These are phyloP conservation scores for Zingel zingel DNA, from an alignment of 2,113 vertebrate species.

Conservation along the genomic window DNA sequence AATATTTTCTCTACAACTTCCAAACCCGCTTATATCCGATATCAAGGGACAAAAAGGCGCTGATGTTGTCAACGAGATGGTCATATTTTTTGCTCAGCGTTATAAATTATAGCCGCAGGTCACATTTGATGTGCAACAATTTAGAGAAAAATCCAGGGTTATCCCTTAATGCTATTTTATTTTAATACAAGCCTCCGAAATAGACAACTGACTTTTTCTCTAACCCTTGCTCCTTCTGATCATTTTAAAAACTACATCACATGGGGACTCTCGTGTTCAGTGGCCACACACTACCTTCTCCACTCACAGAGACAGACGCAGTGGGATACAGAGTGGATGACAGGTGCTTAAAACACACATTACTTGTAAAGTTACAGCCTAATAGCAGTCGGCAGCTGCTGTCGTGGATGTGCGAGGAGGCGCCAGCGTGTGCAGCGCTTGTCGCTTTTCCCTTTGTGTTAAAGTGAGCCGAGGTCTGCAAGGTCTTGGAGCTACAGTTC, in stretches of 20 bases:
- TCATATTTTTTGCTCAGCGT: background rate
- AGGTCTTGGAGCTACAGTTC: conserved; percentile 97
- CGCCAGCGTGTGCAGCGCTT: conserved; percentile 61
- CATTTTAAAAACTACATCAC: conserved; percentile 12
- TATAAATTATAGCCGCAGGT: conserved; percentile 19
- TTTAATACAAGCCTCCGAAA: conserved; percentile 22
- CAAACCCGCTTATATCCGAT: background rate
- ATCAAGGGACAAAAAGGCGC: conserved; percentile 14
- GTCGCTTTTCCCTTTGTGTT: conserved; percentile 79
- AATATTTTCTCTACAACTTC: background rate
- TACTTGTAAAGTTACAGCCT: conserved; percentile 71
- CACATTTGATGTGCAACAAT: conserved; percentile 12
- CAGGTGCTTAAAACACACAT: conserved; percentile 73
- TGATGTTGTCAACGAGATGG: conserved; percentile 17
- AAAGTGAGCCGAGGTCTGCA: conserved; percentile 87
- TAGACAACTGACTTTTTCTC: background rate
- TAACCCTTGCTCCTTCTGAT: conserved; percentile 21
- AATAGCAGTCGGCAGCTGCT: conserved; percentile 69
- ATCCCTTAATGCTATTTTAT: conserved; percentile 24
- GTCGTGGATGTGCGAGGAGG: conserved; percentile 50
- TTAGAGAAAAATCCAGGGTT: background rate
- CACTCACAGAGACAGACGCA: conserved; percentile 40
- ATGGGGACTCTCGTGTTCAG: conserved; percentile 22
- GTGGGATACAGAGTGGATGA: conserved; percentile 58
- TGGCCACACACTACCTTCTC: conserved; percentile 14